Percentiles rank a stretch among this genome's conserved stretches.
Conservation (phyloP, 64 coral and sea anemone genomes). For the Anthopleura sola region DNA sequence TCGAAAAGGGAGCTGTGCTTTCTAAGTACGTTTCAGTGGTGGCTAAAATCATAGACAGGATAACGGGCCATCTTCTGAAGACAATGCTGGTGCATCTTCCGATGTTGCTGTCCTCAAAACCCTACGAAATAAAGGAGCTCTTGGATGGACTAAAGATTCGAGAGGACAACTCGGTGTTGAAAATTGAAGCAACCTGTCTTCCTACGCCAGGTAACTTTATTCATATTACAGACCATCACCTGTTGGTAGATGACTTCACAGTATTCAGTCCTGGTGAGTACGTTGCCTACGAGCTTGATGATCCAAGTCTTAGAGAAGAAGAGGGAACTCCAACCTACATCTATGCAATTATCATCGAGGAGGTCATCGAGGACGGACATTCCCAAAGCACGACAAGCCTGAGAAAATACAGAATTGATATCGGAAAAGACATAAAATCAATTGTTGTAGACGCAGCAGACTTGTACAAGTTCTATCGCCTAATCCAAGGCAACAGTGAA, state of each 20-base stretch:
- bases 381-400: not conserved
- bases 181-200: not conserved
- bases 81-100: conserved; percentile 37
- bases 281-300: conserved; percentile 48
- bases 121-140: conserved; percentile 29
- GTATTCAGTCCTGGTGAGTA: conserved; percentile 28
- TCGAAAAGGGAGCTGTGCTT: conserved; percentile 23
- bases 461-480: conserved; percentile 60
- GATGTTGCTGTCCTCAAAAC: conserved; percentile 30
- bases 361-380: conserved; percentile 1
- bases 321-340: conserved; percentile 46
- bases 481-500: not conserved
- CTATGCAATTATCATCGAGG: conserved; percentile 37
- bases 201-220: conserved; percentile 49
- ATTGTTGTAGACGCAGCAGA: conserved; percentile 15
- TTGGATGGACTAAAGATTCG: conserved; percentile 49
- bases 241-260: conserved; percentile 35
- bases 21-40: not conserved
- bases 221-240: conserved; percentile 37
- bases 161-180: conserved; percentile 36
- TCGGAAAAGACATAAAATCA: conserved; percentile 41
- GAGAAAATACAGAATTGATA: conserved; percentile 28
- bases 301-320: conserved; percentile 31
- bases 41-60: conserved; percentile 45
- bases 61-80: conserved; percentile 9